Evolutionary conservation across 2,888 invertebrate genomes (phyloP).

Genomic region (Mechanitis messenoides): DNA sequence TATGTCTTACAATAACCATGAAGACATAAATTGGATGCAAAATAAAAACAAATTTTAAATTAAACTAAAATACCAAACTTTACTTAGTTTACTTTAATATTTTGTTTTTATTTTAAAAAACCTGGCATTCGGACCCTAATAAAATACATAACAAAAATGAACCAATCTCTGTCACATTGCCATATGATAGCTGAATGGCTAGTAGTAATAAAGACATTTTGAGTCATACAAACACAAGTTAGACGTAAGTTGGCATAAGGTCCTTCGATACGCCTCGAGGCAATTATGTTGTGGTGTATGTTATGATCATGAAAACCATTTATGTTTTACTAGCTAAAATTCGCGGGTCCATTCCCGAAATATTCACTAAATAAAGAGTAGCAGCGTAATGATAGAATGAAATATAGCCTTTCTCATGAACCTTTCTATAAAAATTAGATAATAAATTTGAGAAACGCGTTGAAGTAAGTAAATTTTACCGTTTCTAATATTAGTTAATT

Average conservation of each 20-base stretch:
- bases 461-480: too few species aligned
- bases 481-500: too few species aligned
- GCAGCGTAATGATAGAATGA: too few species aligned
- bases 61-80: too few species aligned
- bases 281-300: conserved; percentile 42
- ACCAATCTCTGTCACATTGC: conserved; percentile 23
- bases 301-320: conserved; percentile 15
- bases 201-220: conserved; percentile 55
- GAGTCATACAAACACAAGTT: conserved; percentile 53
- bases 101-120: conserved; percentile 4
- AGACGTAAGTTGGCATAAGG: conserved; percentile 46
- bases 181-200: conserved; percentile 36
- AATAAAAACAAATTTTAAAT: neutral
- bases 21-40: too few species aligned
- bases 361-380: too few species aligned
- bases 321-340: too few species aligned
- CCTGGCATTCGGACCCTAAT: conserved; percentile 28
- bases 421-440: too few species aligned
- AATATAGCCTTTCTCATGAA: too few species aligned
- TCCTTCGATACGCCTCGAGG: conserved; percentile 49
- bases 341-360: too few species aligned
- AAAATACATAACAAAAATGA: conserved; percentile 19
- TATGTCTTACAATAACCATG: too few species aligned
- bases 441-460: too few species aligned
- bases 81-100: neutral